Evolutionary conservation across 2,797 vertebrate species (phyloP).

Genomic region (Melopsittacus undulatus): DNA sequence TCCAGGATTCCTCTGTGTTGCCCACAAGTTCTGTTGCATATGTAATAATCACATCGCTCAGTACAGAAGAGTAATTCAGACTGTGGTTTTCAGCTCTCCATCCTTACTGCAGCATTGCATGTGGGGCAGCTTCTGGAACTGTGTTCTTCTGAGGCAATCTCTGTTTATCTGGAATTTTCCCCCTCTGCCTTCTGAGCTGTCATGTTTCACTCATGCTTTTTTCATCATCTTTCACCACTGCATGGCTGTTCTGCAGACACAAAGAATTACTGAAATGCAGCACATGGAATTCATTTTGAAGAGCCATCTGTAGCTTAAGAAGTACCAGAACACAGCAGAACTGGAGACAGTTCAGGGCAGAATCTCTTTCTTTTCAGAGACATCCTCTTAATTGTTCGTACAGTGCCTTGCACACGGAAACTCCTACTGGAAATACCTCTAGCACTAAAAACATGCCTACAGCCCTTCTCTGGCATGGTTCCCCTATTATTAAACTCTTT

Average conservation of each 20-base stretch:
- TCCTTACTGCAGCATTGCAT: neutral
- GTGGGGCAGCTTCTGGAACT: neutral
- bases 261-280: neutral
- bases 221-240: neutral
- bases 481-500: neutral
- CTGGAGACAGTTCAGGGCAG: neutral
- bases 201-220: neutral
- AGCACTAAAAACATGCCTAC: neutral
- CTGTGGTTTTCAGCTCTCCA: slow-evolving; percentile 13
- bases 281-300: neutral
- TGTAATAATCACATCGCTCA: neutral
- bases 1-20: neutral
- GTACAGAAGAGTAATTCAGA: slow-evolving; percentile 15
- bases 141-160: neutral
- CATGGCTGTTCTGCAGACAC: neutral
- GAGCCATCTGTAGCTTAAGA: neutral
- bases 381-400: neutral
- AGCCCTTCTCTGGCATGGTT: neutral
- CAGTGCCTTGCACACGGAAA: neutral
- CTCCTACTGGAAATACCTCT: neutral
- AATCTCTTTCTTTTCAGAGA: neutral
- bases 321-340: neutral
- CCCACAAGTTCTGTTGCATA: slow-evolving; percentile 15
- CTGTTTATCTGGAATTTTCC: neutral
- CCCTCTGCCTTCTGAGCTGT: neutral